phyloP scores from a whole-genome alignment of 2,888 invertebrate genomes.

The Zele albiditarsus region DNA sequence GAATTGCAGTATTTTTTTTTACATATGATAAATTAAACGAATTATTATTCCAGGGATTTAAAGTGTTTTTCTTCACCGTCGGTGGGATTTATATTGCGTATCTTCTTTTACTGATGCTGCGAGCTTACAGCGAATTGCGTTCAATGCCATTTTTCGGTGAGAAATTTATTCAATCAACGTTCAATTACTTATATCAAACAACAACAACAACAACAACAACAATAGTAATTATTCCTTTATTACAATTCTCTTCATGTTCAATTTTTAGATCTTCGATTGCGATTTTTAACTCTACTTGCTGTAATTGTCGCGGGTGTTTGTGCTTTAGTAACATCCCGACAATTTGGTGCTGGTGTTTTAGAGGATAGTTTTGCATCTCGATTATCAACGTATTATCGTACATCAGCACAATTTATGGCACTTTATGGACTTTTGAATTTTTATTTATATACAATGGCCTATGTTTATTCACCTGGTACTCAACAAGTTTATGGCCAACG shows the following conservation, averaged over 20 bases:
- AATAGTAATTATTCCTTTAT: too few species aligned
- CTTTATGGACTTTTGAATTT: slow-evolving; percentile 95
- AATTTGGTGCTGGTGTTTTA: slow-evolving; percentile 91
- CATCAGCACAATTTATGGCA: slow-evolving; percentile 96
- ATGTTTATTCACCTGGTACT: slow-evolving; percentile 91
- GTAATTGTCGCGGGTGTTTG: slow-evolving; percentile 85
- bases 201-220: too few species aligned
- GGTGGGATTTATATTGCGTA: slow-evolving; percentile 90
- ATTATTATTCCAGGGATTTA: slow-evolving; percentile 82
- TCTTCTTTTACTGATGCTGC: slow-evolving; percentile 86
- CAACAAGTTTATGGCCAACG: slow-evolving; percentile 84
- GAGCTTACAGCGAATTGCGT: slow-evolving; percentile 94
- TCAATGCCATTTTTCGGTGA: slow-evolving; percentile 99
- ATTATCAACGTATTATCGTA: slow-evolving; percentile 89
- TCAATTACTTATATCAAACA: neutral
- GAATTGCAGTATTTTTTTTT: too few species aligned
- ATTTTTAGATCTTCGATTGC: slow-evolving; percentile 87
- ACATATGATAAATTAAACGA: too few species aligned
- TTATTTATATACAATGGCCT: slow-evolving; percentile 94
- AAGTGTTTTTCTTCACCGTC: slow-evolving; percentile 91
- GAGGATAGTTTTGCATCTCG: slow-evolving; percentile 96
- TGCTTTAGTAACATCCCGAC: slow-evolving; percentile 83
- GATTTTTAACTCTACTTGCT: slow-evolving; percentile 91
- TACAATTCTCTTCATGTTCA: too few species aligned
- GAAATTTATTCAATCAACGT: slow-evolving; percentile 8